phyloP scores from a whole-genome alignment of 2,888 invertebrate species.

The Ligdia adustata region DNA sequence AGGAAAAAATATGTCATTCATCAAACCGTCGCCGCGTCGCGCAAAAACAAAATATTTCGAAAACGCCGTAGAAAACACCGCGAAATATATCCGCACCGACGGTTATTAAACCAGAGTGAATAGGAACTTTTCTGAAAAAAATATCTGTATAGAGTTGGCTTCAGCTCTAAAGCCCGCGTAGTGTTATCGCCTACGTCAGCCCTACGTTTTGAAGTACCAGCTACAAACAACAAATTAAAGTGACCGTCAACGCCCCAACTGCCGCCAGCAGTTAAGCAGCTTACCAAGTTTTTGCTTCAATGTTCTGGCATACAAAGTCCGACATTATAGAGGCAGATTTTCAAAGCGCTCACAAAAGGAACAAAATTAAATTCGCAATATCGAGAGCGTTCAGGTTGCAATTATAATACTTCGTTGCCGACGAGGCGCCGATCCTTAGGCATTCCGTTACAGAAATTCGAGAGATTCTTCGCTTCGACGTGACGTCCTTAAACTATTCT shows the following conservation, averaged over 20 bases:
- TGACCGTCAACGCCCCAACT: constrained; percentile 27
- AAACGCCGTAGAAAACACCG: not conserved
- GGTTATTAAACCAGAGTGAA: not conserved
- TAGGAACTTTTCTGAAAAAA: not conserved
- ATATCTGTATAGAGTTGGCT: not conserved
- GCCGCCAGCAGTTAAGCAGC: constrained; percentile 40
- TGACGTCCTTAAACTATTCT: not conserved
- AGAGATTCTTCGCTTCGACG: not conserved
- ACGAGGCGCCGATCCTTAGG: constrained; percentile 12
- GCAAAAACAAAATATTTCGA: not conserved
- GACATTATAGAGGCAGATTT: constrained; percentile 24
- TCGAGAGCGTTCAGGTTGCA: constrained; percentile 26
- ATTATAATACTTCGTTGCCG: constrained; percentile 27
- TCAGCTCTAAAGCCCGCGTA: not conserved
- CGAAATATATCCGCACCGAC: not conserved
- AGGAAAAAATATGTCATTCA: no score
- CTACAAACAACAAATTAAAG: constrained; percentile 41
- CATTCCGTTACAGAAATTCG: not conserved
- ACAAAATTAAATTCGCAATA: constrained; percentile 31
- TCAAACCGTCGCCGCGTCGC: not conserved
- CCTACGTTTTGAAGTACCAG: constrained; percentile 1
- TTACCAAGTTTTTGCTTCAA: constrained; percentile 35
- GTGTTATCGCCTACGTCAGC: constrained; percentile 13
- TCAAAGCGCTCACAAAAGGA: constrained; percentile 16
- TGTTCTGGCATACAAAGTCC: constrained; percentile 29